Conservation (phyloP, 92 coral and sea anemone genomes). For the Metridium senile region DNA sequence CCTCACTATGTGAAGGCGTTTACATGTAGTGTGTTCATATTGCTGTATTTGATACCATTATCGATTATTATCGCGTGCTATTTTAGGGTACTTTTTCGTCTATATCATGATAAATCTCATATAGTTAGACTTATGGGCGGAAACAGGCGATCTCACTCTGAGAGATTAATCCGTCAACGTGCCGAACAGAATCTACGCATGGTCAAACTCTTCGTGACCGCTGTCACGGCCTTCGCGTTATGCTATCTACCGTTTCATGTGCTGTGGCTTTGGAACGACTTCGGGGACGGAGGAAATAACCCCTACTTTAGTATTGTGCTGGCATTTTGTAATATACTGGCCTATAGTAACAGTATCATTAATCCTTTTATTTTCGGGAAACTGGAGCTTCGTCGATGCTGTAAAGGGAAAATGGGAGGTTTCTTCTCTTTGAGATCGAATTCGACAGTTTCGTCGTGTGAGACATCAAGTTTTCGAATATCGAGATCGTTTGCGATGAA, state of each 20-base stretch:
- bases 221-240: constrained; percentile 75
- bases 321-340: constrained; percentile 70
- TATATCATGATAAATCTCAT: constrained; percentile 32
- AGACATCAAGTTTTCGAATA: constrained; percentile 11
- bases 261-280: constrained; percentile 87
- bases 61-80: constrained; percentile 38
- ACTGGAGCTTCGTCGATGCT: constrained; percentile 33
- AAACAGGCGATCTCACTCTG: constrained; percentile 1
- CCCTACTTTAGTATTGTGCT: constrained; percentile 56
- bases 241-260: constrained; percentile 83
- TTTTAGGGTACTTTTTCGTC: constrained; percentile 22
- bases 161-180: constrained; percentile 46
- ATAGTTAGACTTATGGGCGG: constrained; percentile 30
- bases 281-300: constrained; percentile 55
- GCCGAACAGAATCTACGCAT: constrained; percentile 70
- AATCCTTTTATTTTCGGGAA: constrained; percentile 94
- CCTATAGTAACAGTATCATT: constrained; percentile 84
- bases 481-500: background rate
- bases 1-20: constrained; percentile 30
- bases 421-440: constrained; percentile 27
- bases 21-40: constrained; percentile 47
- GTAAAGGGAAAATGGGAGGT: constrained; percentile 6
- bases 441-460: constrained; percentile 21
- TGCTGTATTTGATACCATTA: constrained; percentile 58
- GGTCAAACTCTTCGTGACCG: constrained; percentile 72